Base-by-base conservation (phyloP, 2,888 invertebrate species). In the Troilus luridus region DNA sequence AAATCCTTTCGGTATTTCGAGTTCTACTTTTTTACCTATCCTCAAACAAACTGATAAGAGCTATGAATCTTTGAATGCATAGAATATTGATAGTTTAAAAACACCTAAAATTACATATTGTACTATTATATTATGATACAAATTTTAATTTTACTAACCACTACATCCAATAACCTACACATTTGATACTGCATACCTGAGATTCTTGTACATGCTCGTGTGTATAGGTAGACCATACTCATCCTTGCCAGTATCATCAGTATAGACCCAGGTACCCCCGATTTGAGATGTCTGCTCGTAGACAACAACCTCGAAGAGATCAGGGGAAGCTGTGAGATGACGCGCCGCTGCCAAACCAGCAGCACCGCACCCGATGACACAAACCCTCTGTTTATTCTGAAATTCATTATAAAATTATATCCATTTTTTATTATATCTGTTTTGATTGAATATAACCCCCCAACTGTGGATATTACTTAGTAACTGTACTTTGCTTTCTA, bases 201-300 rank as follows among this genome's bases (percentile, higher is more conserved):
- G 94, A 93, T 96, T 95, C 93, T 96, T 95, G 93, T 98, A 98
- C 97, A 97, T 97, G 94, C 97, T 97, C 10, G 97, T 96, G 93
- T 97, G 97, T 19, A 97, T 94, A 0, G 97, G 96, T 24, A 96
- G 93, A 0, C 96, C 97, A 94, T 96, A 95, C 85, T 96, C 95
- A 92, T 97, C 97, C 0, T 94, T 93, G 1, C 96, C 96, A 1
- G 95, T 95, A 41, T 95, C 94, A 10, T 97, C 96, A 12, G 95
- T 96, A 93, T 97, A 97, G 59, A 96, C 95, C 98, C 98, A 98
- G 0, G 97, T 97, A 1, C 98, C 98, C 11, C 98, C 98, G 24
- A 97, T 94, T 90, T 95, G 93, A 21, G 94, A 94, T 0, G 96
- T 95, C 92, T 97, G 96, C 93, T 98, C 98, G 93, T 96, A 97